These are phyloP conservation scores for Rhogogaster chlorosoma DNA, from an alignment of 2,888 invertebrate genomes.

Conservation along the genomic window DNA sequence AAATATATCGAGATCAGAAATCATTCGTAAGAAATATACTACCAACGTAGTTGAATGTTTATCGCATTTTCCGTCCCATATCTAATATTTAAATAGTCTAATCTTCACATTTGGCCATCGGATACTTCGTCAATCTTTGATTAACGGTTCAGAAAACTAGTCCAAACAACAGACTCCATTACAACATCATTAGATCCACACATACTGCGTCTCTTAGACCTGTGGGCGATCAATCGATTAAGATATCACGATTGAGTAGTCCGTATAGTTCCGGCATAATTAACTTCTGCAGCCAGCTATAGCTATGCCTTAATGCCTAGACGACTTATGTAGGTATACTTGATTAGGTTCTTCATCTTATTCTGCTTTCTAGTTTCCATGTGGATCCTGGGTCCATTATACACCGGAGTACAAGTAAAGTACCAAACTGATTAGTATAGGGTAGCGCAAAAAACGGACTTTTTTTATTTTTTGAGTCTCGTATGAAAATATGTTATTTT, in stretches of 20 bases:
- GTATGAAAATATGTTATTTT: no score
- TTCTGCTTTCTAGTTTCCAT: background rate
- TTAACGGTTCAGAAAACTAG: background rate
- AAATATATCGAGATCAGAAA: no score
- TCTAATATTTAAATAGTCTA: background rate
- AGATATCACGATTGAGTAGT: background rate
- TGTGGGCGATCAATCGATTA: constrained; percentile 22
- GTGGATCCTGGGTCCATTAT: background rate
- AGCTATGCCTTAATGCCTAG: no score
- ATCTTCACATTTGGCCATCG: background rate
- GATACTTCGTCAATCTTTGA: background rate
- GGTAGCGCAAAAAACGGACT: no score
- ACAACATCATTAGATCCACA: background rate
- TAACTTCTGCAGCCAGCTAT: no score
- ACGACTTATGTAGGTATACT: background rate
- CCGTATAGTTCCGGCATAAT: constrained; percentile 11
- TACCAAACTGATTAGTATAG: background rate
- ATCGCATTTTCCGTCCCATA: background rate
- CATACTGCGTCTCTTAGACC: constrained; percentile 1
- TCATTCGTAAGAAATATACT: background rate
- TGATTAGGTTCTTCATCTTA: background rate
- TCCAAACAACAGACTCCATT: background rate
- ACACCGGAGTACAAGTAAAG: background rate
- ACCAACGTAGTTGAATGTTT: background rate
- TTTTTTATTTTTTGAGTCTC: no score